A percentile compares a stretch with the other conserved stretches of the same genome.
phyloP scores from a whole-genome alignment of 2,888 invertebrate species.

The Hypomecis punctinalis region DNA sequence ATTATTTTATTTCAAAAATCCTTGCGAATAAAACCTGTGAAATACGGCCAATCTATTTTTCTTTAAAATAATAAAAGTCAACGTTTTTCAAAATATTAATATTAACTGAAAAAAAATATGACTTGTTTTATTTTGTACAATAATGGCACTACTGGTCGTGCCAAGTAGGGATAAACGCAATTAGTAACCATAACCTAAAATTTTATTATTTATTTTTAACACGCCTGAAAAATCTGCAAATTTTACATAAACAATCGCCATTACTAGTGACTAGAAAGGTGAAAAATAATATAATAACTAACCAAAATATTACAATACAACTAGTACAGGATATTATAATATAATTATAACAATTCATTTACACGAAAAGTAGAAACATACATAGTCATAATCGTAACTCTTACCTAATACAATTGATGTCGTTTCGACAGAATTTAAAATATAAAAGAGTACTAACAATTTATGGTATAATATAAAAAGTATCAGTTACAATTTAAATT shows the following conservation, averaged over 20 bases:
- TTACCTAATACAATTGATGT: constrained; percentile 39
- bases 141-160: too few relatives aligned
- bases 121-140: too few relatives aligned
- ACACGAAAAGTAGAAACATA: constrained; percentile 54
- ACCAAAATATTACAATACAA: constrained; percentile 63
- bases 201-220: not conserved
- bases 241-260: constrained; percentile 62
- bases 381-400: constrained; percentile 26
- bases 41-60: too few relatives aligned
- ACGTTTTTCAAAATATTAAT: too few relatives aligned
- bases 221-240: constrained; percentile 47
- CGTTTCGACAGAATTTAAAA: constrained; percentile 50
- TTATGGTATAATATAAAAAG: constrained; percentile 25
- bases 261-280: constrained; percentile 82
- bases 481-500: constrained; percentile 32
- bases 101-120: too few relatives aligned
- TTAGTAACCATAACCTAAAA: not conserved
- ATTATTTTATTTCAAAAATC: too few relatives aligned
- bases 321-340: constrained; percentile 69
- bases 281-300: constrained; percentile 68
- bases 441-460: constrained; percentile 43
- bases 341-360: constrained; percentile 33
- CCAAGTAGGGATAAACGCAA: too few relatives aligned
- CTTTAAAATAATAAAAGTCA: too few relatives aligned
- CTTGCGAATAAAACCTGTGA: too few relatives aligned